Base-by-base conservation (phyloP, 2,797 vertebrate genomes). In the Tiaroga cobitis region DNA sequence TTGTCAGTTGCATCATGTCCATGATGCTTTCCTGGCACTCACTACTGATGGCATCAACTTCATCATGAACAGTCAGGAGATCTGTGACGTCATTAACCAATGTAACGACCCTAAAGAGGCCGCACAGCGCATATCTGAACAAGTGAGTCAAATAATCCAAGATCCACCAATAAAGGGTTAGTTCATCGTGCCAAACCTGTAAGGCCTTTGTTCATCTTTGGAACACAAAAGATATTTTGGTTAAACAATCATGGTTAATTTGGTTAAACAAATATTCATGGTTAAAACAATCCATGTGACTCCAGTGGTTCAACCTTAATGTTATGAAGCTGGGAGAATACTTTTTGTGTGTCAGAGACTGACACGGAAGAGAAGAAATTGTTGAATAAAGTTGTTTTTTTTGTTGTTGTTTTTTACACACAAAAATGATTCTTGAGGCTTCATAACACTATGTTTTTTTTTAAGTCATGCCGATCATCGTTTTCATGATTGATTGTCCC, bases 11-110 rank as follows among this genome's bases (percentile, higher is more conserved):
- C 96, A 97, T 43, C 98, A 98, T 0, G 96, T 94, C 0, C 93
- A 97, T 0, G 98, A 99, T 88, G 93, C 97, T 10, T 99, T 99
- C 92, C 93, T 99, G 89, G 97, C 97, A 6, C 96, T 99, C 90
- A 99, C 97, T 67, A 99, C 98, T 0, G 98, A 99, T 0, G 98
- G 98, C 37, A 94, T 99, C 82, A 99, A 99, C 95, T 98, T 99
- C 91, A 99, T 98, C 19, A 97, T 99, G 94, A 99, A 98, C 85
- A 99, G 97, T 88, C 98, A 99, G 89, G 98, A 99, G 93, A 99
- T 99, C 92, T 99, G 98, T 46, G 92, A 99, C 78, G 96, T 96
- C 87, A 97, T 99, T 88, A 98, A 94, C 91, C 97, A 98, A 91
- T 98, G 97, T 89, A 95, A 97, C 0, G 97, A 98, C 88, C 98